These are phyloP conservation scores for Nasonia giraulti DNA, from an alignment of 1,140 invertebrate genomes.

Conservation along the genomic window DNA sequence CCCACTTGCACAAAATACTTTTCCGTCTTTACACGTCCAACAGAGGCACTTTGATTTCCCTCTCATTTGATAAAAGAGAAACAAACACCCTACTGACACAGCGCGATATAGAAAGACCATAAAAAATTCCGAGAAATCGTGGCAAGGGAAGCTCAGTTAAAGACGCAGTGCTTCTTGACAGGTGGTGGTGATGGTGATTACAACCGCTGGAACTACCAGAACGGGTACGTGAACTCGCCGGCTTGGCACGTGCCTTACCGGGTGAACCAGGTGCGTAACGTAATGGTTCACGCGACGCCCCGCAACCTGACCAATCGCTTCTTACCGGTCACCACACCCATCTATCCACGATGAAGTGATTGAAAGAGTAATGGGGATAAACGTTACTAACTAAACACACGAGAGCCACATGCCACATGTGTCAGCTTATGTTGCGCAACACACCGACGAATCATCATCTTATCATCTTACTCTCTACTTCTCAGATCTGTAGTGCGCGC, in stretches of 20 bases:
- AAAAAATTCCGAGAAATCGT: background rate
- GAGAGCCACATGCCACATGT: slow-evolving; percentile 2
- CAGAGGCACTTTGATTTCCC: too few relatives aligned
- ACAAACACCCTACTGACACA: background rate
- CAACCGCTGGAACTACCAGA: slow-evolving; percentile 73
- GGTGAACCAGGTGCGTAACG: slow-evolving; percentile 73
- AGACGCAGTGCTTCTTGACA: slow-evolving; percentile 69
- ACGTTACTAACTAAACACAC: slow-evolving; percentile 32
- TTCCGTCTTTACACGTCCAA: background rate
- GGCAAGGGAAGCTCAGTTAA: slow-evolving; percentile 41
- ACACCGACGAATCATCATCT: slow-evolving; percentile 3
- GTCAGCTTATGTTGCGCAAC: background rate
- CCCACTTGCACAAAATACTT: background rate
- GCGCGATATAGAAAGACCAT: background rate
- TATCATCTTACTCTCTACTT: slow-evolving; percentile 17
- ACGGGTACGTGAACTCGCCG: slow-evolving; percentile 73
- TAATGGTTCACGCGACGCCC: slow-evolving; percentile 75
- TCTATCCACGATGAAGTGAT: slow-evolving; percentile 64
- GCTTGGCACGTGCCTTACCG: slow-evolving; percentile 73
- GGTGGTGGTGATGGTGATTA: slow-evolving; percentile 72
- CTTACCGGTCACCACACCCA: slow-evolving; percentile 64
- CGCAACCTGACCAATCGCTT: slow-evolving; percentile 74
- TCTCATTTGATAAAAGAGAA: background rate
- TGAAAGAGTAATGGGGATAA: slow-evolving; percentile 26
- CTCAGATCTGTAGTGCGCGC: background rate